A percentile compares a stretch with the other conserved stretches of the same genome.
These are phyloP conservation scores for Selenia dentaria DNA, from an alignment of 2,888 invertebrate genomes.

Conservation along the genomic window DNA sequence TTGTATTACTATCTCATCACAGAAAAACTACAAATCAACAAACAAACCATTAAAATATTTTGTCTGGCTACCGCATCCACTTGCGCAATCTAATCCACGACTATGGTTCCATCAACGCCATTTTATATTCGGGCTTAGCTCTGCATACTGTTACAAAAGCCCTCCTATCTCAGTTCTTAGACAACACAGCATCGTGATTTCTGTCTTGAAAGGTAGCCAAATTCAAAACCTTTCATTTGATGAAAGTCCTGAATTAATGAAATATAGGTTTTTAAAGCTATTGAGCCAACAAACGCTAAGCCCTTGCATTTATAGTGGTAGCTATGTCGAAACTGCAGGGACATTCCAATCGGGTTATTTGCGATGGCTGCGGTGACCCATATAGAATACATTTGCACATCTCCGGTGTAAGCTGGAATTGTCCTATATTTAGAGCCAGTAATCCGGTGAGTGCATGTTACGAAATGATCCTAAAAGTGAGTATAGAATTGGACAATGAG, in stretches of 20 bases:
- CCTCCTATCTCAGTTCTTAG: too few relatives aligned
- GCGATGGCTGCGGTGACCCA: conserved; percentile 62
- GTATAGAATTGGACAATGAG: not conserved
- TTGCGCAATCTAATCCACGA: conserved; percentile 20
- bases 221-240: not conserved
- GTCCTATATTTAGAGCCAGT: conserved; percentile 71
- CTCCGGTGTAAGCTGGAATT: conserved; percentile 52
- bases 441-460: conserved; percentile 55
- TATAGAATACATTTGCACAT: conserved; percentile 61
- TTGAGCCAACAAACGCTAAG: too few relatives aligned
- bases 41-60: conserved; percentile 1
- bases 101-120: conserved; percentile 3
- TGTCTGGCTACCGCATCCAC: conserved; percentile 1
- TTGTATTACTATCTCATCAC: too few relatives aligned
- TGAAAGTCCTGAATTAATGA: too few relatives aligned
- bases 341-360: conserved; percentile 62
- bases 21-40: too few relatives aligned
- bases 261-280: too few relatives aligned
- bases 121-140: too few relatives aligned
- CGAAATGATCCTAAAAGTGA: conserved; percentile 48
- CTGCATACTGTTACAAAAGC: too few relatives aligned
- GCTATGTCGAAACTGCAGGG: conserved; percentile 52
- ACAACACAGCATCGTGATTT: too few relatives aligned
- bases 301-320: conserved; percentile 23
- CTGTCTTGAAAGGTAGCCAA: too few relatives aligned